Percentiles rank a stretch among this genome's conserved stretches.
These are phyloP conservation scores for Nesoenas mayeri DNA, from an alignment of 2,113 vertebrate species.

Conservation along the genomic window DNA sequence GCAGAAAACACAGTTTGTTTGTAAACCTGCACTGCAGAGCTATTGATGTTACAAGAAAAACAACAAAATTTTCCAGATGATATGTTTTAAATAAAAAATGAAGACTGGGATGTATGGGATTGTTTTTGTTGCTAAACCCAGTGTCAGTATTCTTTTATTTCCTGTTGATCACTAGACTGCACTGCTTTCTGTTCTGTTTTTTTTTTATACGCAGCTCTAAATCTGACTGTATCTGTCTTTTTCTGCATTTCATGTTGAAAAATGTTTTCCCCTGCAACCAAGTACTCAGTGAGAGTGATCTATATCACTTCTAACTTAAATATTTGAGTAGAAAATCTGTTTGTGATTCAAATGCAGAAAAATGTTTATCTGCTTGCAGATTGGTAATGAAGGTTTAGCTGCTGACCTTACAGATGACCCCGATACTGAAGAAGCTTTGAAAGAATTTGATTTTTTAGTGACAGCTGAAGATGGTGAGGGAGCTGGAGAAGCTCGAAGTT, in stretches of 20 bases:
- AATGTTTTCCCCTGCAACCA: not conserved
- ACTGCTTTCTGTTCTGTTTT: not conserved
- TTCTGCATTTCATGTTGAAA: not conserved
- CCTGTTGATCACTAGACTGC: not conserved
- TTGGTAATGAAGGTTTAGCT: slow-evolving; percentile 89
- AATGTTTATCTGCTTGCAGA: slow-evolving; percentile 65
- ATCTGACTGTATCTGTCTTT: not conserved
- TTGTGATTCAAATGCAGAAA: not conserved
- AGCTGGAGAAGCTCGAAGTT: slow-evolving; percentile 96
- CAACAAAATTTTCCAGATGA: not conserved
- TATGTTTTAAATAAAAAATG: not conserved
- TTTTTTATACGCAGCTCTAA: not conserved
- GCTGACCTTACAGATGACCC: slow-evolving; percentile 90
- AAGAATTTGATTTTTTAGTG: slow-evolving; percentile 99
- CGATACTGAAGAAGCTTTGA: slow-evolving; percentile 96
- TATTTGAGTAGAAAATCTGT: not conserved
- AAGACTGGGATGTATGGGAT: not conserved
- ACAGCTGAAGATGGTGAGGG: slow-evolving; percentile 97
- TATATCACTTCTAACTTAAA: not conserved
- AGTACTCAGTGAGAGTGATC: not conserved
- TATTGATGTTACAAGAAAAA: not conserved
- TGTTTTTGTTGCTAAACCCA: not conserved
- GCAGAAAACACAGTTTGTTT: not conserved
- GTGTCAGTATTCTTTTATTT: not conserved
- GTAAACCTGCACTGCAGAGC: not conserved